phyloP scores from a whole-genome alignment of 2,797 vertebrate species.

The Numenius phaeopus region DNA sequence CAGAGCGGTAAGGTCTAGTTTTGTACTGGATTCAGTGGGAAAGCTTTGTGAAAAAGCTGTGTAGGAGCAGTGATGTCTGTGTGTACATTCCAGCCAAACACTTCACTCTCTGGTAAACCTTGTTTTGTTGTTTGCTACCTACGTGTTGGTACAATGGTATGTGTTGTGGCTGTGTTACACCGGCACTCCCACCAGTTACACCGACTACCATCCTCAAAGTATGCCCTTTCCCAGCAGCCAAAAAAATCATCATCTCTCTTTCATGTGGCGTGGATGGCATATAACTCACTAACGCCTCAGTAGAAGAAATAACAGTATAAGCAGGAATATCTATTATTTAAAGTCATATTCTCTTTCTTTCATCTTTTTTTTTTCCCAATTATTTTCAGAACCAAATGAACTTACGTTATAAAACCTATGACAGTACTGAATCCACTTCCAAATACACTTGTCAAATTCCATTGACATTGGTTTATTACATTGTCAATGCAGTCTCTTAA shows the following conservation, averaged over 20 bases:
- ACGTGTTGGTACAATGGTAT: rapidly evolving
- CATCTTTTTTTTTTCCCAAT: background rate
- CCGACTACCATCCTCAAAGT: background rate
- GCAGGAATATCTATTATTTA: background rate
- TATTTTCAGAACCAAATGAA: background rate
- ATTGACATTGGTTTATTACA: background rate
- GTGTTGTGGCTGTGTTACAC: background rate
- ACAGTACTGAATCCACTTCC: background rate
- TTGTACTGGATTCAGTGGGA: background rate
- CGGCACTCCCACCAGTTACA: background rate
- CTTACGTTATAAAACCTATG: background rate
- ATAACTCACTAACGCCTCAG: background rate
- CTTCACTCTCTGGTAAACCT: background rate
- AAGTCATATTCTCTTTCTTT: background rate
- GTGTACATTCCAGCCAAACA: rapidly evolving
- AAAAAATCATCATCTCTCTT: background rate
- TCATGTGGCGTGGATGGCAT: background rate
- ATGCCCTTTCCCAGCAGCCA: background rate
- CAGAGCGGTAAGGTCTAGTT: background rate
- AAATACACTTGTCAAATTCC: background rate
- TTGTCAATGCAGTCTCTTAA: background rate
- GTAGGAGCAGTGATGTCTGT: background rate
- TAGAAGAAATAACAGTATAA: background rate
- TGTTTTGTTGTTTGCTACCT: background rate
- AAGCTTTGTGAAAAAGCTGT: background rate